Base-by-base conservation (phyloP, 2,113 vertebrate genomes). In the Alligator mississippiensis region DNA sequence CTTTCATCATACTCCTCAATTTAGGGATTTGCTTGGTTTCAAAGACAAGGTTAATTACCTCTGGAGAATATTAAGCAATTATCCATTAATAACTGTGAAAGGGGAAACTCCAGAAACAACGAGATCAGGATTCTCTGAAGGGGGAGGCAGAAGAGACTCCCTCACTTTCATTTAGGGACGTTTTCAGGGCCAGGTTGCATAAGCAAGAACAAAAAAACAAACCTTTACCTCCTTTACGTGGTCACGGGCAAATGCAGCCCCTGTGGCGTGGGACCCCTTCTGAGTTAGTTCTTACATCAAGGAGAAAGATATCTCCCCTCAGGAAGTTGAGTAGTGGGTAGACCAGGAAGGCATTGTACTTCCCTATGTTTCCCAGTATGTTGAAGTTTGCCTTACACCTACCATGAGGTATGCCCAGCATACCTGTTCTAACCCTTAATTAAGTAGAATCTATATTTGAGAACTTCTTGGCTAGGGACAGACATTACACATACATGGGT, bases 1-100 rank as follows among this genome's bases (percentile, higher is more conserved):
- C 92, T 96, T 96, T 95, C 90, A 93, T 96, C 83, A 18, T 93
- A 63, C 58, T 89, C 89, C 76, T 95, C 84, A 94, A 7, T 92
- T 89, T 94, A 90, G 80, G 86, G 68, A 89, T 94, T 88, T 85
- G 14, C 86, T 94, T 95, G 15, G 61, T 96, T 97, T 96, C 88
- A 96, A 93, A 96, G 58, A 47, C 60, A 89, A 92, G 78, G 85
- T 85, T 95, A 91, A 89, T 93, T 92, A 84, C 75, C 84, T 85
- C 81, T 79, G 78, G 89, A 93, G 89, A 91, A 90, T 72, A 77
- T 91, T 82, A 92, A 95, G 89, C 80, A 88, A 89, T 88, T 95
- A 89, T 64, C 66, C 30, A 14, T 92, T 94, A 94, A 92, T 95
- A 95, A 90, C 79, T 92, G 57, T 57, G 80, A 47, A 85, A 60